Evolutionary conservation across 2,113 vertebrate species (phyloP).

Genomic region (Brachyhypopomus gauderio): DNA sequence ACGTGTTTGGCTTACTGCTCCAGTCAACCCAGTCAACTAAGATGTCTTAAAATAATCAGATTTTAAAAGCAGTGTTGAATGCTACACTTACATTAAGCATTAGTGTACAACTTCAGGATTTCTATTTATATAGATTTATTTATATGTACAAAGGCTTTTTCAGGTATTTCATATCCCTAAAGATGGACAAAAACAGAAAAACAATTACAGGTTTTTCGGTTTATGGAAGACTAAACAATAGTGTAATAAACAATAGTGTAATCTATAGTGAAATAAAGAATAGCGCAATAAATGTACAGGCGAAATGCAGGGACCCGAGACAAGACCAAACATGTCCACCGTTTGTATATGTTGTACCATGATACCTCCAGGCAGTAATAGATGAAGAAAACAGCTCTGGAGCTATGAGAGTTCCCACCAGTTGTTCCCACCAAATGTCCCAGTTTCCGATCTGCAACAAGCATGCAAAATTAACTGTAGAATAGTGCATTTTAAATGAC

Average conservation of each 20-base stretch:
- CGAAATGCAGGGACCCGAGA: neutral
- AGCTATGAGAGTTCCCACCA: no score
- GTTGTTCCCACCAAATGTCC: no score
- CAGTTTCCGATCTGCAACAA: neutral
- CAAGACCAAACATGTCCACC: neutral
- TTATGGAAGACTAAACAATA: conserved; percentile 79
- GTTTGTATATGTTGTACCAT: conserved; percentile 1
- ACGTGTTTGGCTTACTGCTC: no score
- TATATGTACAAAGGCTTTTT: conserved; percentile 74
- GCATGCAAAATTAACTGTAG: conserved; percentile 21
- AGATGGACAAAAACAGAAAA: conserved; percentile 72
- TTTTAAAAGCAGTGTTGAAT: no score
- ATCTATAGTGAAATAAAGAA: conserved; percentile 60
- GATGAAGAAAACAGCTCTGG: neutral
- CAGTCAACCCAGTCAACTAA: no score
- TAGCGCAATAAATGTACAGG: conserved; percentile 66
- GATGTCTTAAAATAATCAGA: no score
- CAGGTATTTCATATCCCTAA: conserved; percentile 71
- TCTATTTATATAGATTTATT: conserved; percentile 69
- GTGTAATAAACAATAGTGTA: conserved; percentile 69
- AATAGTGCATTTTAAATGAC: neutral
- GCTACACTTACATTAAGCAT: no score
- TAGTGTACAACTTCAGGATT: conserved; percentile 69
- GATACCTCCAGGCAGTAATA: neutral
- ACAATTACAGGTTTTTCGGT: conserved; percentile 74